These are phyloP conservation scores for Callosobruchus maculatus DNA, from an alignment of 2,888 invertebrate species.

Conservation along the genomic window DNA sequence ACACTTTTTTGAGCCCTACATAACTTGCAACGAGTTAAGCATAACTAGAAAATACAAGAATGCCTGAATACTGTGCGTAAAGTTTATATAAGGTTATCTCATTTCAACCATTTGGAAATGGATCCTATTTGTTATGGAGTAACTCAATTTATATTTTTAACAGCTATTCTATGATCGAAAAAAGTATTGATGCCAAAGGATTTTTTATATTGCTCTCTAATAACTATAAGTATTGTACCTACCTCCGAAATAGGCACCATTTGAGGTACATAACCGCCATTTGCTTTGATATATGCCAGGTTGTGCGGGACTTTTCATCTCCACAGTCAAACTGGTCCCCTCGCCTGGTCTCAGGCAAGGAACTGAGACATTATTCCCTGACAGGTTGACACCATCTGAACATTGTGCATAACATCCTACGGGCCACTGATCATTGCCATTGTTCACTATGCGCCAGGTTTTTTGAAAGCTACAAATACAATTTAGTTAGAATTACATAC, in stretches of 20 bases:
- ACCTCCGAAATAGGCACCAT: conserved; percentile 93
- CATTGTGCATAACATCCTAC: conserved; percentile 69
- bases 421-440: conserved; percentile 86
- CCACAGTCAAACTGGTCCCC: conserved; percentile 70
- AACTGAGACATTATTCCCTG: conserved; percentile 57
- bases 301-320: conserved; percentile 72
- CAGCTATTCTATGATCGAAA: no score
- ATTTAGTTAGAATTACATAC: not conserved
- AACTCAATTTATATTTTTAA: no score
- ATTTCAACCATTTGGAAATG: no score
- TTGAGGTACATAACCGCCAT: conserved; percentile 85
- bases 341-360: conserved; percentile 74
- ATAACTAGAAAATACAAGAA: no score
- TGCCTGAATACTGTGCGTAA: no score
- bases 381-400: conserved; percentile 65
- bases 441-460: conserved; percentile 85
- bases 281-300: conserved; percentile 79
- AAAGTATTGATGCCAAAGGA: no score
- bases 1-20: no score
- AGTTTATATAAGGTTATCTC: no score
- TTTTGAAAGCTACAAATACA: conserved; percentile 66
- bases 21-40: no score
- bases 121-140: no score
- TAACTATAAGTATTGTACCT: conserved; percentile 21
- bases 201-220: no score